Base-by-base conservation (phyloP, 1,140 invertebrate genomes). In the Xylocopa sonorina region DNA sequence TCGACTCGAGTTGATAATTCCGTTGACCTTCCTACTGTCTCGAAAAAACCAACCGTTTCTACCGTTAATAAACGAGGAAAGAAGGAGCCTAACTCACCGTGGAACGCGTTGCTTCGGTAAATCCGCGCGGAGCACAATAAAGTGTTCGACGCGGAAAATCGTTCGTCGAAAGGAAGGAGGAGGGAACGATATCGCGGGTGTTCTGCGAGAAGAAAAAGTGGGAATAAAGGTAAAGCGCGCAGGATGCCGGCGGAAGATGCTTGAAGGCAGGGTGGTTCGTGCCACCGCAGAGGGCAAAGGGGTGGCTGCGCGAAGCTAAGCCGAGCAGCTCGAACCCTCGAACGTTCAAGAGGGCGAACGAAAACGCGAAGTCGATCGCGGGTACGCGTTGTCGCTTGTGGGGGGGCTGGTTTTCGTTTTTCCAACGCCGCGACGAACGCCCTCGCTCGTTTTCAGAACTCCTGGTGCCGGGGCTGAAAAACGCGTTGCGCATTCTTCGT, bases 301-400 rank as follows among this genome's bases (percentile, higher is more conserved):
- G 43, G 51, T 27, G 60, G 62, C 1, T 64, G 63, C 38, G 69
- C 62, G 78, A 63, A 63, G 60, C 51, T 72, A 73, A 51, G 80
- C 75, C 67, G 71, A 77, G 80, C 80, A 85, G 72, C 83, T 77
- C 72, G 60, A 55, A 55, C 50, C 72, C 73, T 75, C 64, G 73
- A 82, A 78, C 78, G 64, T 74, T 78, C 67, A 68, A 68, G 68
- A 53, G 72, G 71, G 71, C 76, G 78, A 76, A 58, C 38, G 51
- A 72, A 48, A 34, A 72, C 41, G 27, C 69, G 27, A 46, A 72
- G 55, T 72, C 69, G 69, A 72, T 72, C 50, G 69, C 53, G n/a
- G n/a, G 27, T 58, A 34, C 41, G 55, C 55, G 63, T 66, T 24
- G 51, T 41, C 68, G 67, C 29, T 53, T n/a, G n/a, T n/a, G n/a